Percentiles rank a stretch among this genome's conserved stretches.
These are phyloP conservation scores for Taphrorychus bicolor DNA, from an alignment of 2,888 invertebrate genomes.

Conservation along the genomic window DNA sequence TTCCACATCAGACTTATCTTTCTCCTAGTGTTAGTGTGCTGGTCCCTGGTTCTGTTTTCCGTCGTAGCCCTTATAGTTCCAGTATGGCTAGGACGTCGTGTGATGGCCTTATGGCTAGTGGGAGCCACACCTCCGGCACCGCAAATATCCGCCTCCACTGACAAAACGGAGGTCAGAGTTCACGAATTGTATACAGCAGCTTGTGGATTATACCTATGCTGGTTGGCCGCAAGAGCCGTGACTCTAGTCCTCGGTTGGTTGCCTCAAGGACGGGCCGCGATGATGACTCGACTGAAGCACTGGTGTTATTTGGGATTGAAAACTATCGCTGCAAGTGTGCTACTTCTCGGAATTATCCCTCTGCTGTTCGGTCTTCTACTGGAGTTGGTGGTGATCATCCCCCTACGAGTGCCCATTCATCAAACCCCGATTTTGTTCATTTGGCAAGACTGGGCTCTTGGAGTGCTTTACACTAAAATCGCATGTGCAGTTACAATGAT, in stretches of 20 bases:
- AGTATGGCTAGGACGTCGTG: conserved; percentile 86
- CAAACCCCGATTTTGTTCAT: conserved; percentile 90
- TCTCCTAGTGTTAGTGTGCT: conserved; percentile 79
- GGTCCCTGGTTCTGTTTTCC: conserved; percentile 85
- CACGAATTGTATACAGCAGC: conserved; percentile 97
- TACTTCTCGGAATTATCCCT: conserved; percentile 90
- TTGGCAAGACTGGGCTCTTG: conserved; percentile 98
- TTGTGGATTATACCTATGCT: conserved; percentile 92
- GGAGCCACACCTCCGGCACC: conserved; percentile 60
- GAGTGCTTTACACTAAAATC: conserved; percentile 97
- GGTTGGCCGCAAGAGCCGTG: conserved; percentile 86
- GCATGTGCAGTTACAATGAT: conserved; percentile 96
- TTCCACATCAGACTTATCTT: conserved; percentile 75
- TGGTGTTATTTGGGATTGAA: conserved; percentile 80
- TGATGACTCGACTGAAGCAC: conserved; percentile 72
- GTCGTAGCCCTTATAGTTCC: conserved; percentile 87
- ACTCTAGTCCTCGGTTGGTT: conserved; percentile 86
- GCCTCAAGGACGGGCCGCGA: conserved; percentile 81
- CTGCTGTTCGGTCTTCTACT: conserved; percentile 90
- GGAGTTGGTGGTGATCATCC: conserved; percentile 90
- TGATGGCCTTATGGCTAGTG: conserved; percentile 87
- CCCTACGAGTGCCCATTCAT: conserved; percentile 88
- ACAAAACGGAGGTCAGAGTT: conserved; percentile 62
- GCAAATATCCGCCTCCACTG: conserved; percentile 50
- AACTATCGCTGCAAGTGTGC: conserved; percentile 75